A percentile compares a stretch with the other conserved stretches of the same genome.
Evolutionary conservation across 2,797 vertebrate species (phyloP).

Genomic region (Neosilurus hyrtlii): DNA sequence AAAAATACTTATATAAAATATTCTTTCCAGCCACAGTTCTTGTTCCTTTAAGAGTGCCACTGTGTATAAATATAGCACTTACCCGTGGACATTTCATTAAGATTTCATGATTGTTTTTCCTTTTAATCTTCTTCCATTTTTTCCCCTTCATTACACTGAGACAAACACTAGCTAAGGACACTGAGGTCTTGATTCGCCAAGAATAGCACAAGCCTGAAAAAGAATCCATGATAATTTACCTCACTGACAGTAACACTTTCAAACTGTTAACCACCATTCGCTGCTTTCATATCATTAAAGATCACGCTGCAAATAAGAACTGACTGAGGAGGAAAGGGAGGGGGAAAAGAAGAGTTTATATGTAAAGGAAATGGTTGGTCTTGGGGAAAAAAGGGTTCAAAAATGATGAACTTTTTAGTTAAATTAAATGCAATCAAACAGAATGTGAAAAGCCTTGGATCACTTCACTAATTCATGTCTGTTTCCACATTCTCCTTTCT

Average conservation of each 20-base stretch:
- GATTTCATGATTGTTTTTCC: constrained; percentile 51
- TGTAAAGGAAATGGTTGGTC: background rate
- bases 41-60: constrained; percentile 30
- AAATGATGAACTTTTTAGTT: constrained; percentile 43
- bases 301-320: constrained; percentile 9
- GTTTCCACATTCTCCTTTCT: constrained; percentile 58
- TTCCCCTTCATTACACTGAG: constrained; percentile 46
- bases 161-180: constrained; percentile 50
- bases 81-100: constrained; percentile 50
- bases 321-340: background rate
- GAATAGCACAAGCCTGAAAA: constrained; percentile 47
- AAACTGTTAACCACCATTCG: background rate
- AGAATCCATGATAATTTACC: constrained; percentile 43
- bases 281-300: constrained; percentile 5
- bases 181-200: constrained; percentile 12
- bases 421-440: constrained; percentile 57
- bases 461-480: constrained; percentile 58
- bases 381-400: background rate
- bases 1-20: constrained; percentile 17
- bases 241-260: constrained; percentile 6
- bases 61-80: constrained; percentile 36
- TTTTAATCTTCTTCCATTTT: constrained; percentile 48
- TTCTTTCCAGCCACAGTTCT: constrained; percentile 18
- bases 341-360: too few species aligned
- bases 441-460: constrained; percentile 51